Evolutionary conservation across 2,888 invertebrate genomes (phyloP).

Genomic region (Temnothorax rugatulus): DNA sequence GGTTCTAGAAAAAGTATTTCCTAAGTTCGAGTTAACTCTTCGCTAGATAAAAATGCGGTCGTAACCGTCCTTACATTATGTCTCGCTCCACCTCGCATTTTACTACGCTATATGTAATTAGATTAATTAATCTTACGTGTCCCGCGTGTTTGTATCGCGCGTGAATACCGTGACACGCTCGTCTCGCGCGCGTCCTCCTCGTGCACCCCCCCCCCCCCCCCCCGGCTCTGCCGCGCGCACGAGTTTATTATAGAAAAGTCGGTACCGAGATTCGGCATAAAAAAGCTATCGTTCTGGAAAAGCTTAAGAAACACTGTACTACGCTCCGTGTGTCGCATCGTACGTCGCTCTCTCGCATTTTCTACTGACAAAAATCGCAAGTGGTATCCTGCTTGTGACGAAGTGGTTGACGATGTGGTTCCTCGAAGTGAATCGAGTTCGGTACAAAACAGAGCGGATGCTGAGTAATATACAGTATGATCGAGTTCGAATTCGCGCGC

Average conservation of each 20-base stretch:
- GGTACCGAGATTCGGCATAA: conserved; percentile 38
- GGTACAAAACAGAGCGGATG: conserved; percentile 55
- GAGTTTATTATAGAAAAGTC: conserved; percentile 19
- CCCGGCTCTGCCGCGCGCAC: background rate
- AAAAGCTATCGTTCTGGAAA: conserved; percentile 48
- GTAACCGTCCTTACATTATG: conserved; percentile 1
- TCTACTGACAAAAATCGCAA: conserved; percentile 23
- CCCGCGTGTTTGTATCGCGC: background rate
- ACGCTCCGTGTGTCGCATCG: background rate
- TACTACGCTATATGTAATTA: conserved; percentile 32
- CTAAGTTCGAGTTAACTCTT: conserved; percentile 29
- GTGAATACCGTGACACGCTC: conserved; percentile 1
- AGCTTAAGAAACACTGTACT: conserved; percentile 32
- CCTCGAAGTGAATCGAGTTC: conserved; percentile 39
- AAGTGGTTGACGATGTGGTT: conserved; percentile 8
- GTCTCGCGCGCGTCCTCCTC: background rate
- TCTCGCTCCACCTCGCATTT: background rate
- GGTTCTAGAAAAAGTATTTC: conserved; percentile 31
- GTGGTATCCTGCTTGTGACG: background rate
- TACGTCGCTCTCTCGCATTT: background rate
- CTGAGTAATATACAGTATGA: conserved; percentile 36
- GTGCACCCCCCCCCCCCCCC: background rate
- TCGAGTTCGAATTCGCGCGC: conserved; percentile 36
- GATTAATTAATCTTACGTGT: conserved; percentile 35
- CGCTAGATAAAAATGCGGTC: conserved; percentile 17